Evolutionary conservation across 2,797 vertebrate genomes (phyloP), one percentile per base, ranked within the genome.

Genomic region (Parotocinclus haroldoi): DNA sequence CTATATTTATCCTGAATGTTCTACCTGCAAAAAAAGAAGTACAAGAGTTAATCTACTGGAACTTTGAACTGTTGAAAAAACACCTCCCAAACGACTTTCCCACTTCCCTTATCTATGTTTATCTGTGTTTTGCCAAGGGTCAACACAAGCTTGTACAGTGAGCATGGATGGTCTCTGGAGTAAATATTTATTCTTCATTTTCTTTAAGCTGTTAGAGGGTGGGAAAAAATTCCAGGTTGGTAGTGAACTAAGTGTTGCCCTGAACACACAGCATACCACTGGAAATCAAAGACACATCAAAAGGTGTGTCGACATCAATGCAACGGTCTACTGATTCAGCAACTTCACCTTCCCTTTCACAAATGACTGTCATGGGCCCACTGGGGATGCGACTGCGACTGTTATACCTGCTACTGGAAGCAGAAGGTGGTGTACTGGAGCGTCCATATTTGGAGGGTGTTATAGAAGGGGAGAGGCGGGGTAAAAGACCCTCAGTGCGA

Each of bases 341-440:
- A 36, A 74, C 4, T 65, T 95, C 85, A 12, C 89, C 89, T 36
- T 93, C 92, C 18, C 85, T 90, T 76, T 98, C 95, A 0, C 89
- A 91, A 79, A 98, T 98, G 78, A 93, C 93, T 0, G 93, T 93
- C 95, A 97, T 95, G 36, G 94, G 95, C 60, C 92, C 87, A 69
- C 93, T 92, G 63, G 88, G 86, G 78, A 94, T 88, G 58, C 93
- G 90, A 80, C 89, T 91, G 71, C 93, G 92, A 63, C 91, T 69
- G 0, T 88, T 89, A 58, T 94, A 95, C 58, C 92, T 89, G 64
- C 95, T 94, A 77, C 93, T 94, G 81, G 93, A 87, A 0, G 94
- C 94, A 3, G 91, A 94, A 0, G 95, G 95, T 0, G 95, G 95
- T 0, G 93, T 95, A 66, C 92, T 90, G 3, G 91, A 92, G 46